These are phyloP conservation scores for Diaprepes abbreviatus DNA, from an alignment of 2,888 invertebrate species.

Conservation along the genomic window DNA sequence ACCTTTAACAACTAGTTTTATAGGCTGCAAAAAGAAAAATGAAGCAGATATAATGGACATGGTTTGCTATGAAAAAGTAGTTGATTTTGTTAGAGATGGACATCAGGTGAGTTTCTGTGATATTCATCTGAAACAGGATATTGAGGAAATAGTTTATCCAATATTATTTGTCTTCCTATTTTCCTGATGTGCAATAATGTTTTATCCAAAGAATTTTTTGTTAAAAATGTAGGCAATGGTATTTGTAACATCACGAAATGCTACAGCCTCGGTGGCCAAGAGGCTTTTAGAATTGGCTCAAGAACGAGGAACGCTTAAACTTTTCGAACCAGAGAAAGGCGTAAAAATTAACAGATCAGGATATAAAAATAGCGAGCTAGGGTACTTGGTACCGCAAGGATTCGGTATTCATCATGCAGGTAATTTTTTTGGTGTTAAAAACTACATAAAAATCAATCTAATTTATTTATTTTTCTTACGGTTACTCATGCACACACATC, in stretches of 20 bases:
- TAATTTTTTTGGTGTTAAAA: slow-evolving; percentile 62
- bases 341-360: slow-evolving; percentile 80
- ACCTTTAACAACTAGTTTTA: slow-evolving; percentile 91
- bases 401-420: slow-evolving; percentile 98
- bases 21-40: slow-evolving; percentile 68
- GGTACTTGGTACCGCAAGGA: slow-evolving; percentile 88
- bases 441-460: too few relatives aligned
- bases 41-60: slow-evolving; percentile 86
- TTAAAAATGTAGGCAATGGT: slow-evolving; percentile 80
- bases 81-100: slow-evolving; percentile 85
- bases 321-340: slow-evolving; percentile 78
- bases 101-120: slow-evolving; percentile 85
- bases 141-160: too few relatives aligned
- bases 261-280: slow-evolving; percentile 91
- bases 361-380: slow-evolving; percentile 84
- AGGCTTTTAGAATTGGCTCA: slow-evolving; percentile 86
- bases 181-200: too few relatives aligned
- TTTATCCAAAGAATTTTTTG: not conserved
- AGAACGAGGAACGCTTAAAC: slow-evolving; percentile 78
- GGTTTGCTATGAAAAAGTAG: slow-evolving; percentile 93
- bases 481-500: too few relatives aligned
- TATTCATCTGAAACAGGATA: too few relatives aligned
- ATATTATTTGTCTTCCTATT: too few relatives aligned
- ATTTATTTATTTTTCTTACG: too few relatives aligned
- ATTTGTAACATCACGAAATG: slow-evolving; percentile 98